Evolutionary conservation across 2,113 vertebrate species (phyloP), one percentile per base, ranked within the genome.

Genomic region (Phylloscopus trochiloides): DNA sequence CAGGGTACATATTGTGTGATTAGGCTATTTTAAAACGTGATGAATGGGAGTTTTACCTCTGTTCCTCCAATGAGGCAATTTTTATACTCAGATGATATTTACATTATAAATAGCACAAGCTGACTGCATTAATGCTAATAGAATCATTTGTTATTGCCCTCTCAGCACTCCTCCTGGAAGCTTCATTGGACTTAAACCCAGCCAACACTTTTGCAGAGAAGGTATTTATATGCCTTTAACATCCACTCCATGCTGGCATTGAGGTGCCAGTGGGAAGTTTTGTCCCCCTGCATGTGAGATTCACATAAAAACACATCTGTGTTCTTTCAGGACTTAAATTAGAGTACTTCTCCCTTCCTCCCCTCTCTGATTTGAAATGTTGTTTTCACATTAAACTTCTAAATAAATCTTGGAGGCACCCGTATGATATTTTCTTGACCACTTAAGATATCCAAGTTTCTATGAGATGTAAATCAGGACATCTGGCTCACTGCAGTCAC

Each of bases 51-150:
- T 83, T 75, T 92, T 88, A 77, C 81, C 58, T 65, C 75, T 51
- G 21, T 82, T 94, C 28, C 74, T 59, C 86, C 84, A 91, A 6
- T 71, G 59, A 72, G 72, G 87, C 68, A 77, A 77, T 78, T 94
- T 96, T 88, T 90, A 70, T 47, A 88, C 88, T 86, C 65, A 62
- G 63, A 80, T 75, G 85, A 74, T 94, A 89, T 96, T 97, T 92
- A 78, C 61, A 54, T 92, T 94, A 95, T 91, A 92, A 94, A 94
- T 72, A 94, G 74, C 78, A 76, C 36, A 67, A 91, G 85, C 74
- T 6, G 45, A 74, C 88, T 89, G 82, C 71, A 84, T 96, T 94
- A 91, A 90, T 92, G 68, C 78, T 90, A 85, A 96, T 75, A 82
- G 88, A 86, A 85, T 67, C 42, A 73, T 96, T 91, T 92, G 59